These are phyloP conservation scores for Andrena chrysosceles DNA, from an alignment of 2,888 invertebrate species.

Conservation along the genomic window DNA sequence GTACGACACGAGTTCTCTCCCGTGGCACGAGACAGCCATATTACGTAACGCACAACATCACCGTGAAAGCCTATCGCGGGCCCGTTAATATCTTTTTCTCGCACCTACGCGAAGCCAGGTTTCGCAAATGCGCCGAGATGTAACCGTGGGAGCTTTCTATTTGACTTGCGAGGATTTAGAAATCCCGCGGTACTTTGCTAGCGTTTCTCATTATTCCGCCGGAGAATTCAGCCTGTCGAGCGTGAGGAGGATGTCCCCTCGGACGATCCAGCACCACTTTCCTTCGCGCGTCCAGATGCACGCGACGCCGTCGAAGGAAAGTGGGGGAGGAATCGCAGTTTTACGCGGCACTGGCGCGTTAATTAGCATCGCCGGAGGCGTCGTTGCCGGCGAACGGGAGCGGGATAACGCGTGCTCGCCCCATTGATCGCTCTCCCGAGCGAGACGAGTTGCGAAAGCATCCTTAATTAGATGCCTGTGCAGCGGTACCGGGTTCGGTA, in stretches of 20 bases:
- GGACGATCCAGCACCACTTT: too few species aligned
- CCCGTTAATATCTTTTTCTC: slow-evolving; percentile 64
- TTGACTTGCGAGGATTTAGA: slow-evolving; percentile 1
- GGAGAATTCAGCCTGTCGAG: too few species aligned
- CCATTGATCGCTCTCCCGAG: slow-evolving; percentile 24
- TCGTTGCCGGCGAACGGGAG: slow-evolving; percentile 18
- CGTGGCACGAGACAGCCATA: slow-evolving; percentile 66
- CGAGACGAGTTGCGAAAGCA: slow-evolving; percentile 29
- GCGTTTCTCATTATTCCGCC: too few species aligned
- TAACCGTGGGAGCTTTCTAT: slow-evolving; percentile 51
- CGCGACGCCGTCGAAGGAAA: too few species aligned
- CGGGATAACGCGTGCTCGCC: slow-evolving; percentile 2
- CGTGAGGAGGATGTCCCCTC: too few species aligned
- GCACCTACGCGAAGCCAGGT: slow-evolving; percentile 21
- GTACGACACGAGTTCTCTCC: slow-evolving; percentile 58
- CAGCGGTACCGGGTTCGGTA: not conserved
- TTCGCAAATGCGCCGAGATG: slow-evolving; percentile 29
- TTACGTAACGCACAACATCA: slow-evolving; percentile 77
- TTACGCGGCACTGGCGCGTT: not conserved
- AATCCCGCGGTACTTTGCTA: too few species aligned
- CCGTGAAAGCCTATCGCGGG: slow-evolving; percentile 75
- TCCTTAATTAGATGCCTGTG: not conserved
- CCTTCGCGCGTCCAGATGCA: too few species aligned
- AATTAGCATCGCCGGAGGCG: slow-evolving; percentile 2
- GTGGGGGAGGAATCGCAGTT: too few species aligned